Base-by-base conservation (phyloP, 2,888 invertebrate genomes). In the Calameuta filiformis region DNA sequence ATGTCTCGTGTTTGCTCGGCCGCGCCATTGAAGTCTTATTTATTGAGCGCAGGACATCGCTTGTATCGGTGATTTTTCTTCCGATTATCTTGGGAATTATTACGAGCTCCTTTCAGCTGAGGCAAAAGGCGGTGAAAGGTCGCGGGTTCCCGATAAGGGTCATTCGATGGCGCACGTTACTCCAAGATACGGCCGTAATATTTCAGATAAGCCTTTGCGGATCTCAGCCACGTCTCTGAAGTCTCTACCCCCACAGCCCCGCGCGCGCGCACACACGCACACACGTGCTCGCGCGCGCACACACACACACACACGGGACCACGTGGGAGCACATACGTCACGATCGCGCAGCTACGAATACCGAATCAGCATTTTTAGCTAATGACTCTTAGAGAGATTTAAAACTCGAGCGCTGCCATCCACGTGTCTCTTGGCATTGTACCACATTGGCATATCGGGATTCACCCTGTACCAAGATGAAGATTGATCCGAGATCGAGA, bases 1-100 rank as follows among this genome's bases (percentile, higher is more conserved):
- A 85, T 84, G 87, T 85, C 84, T 77, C 85, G 84, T 80, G 85
- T 87, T 86, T 81, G 82, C 83, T 80, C 80, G 79, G 79, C 81
- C 79, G 83, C 81, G 82, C 82, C 84, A 85, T 87, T 87, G 87
- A 88, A 89, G 87, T 87, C 89, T 89, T 89, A 87, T 89, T 89
- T 89, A 89, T 89, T 83, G 86, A 86, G 78, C 84, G 81, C 81
- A 81, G 79, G 80, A 68, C 71, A 35, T 74, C 78, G 74, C 76
- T 78, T 75, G 80, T 84, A 81, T 84, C 81, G 81, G 75, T 56
- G 74, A 73, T 71, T 83, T 81, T 79, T 80, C 75, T 56, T 69
- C 77, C 87, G 86, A 87, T 87, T 87, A 88, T 88, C 87, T 87
- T 85, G 84, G 84, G 88, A 88, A 85, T 88, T 87, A 87, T 87